Evolutionary conservation across 2,113 vertebrate genomes (phyloP).

Genomic region (Phyllostomus discolor): DNA sequence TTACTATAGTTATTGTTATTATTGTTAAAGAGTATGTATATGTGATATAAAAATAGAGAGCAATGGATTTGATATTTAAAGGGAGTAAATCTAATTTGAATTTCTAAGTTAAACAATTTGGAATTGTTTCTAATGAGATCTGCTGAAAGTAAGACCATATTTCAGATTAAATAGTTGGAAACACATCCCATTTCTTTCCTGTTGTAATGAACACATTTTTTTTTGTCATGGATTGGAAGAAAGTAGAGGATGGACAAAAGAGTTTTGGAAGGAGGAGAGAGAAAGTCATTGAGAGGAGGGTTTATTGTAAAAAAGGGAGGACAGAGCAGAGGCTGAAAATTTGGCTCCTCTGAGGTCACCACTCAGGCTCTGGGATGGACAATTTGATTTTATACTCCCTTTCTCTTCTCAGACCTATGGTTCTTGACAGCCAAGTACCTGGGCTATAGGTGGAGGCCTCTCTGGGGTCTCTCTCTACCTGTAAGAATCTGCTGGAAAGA

Average conservation of each 20-base stretch:
- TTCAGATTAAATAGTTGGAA: slow-evolving; percentile 51
- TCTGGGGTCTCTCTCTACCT: neutral
- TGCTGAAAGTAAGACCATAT: slow-evolving; percentile 2
- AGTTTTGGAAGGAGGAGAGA: neutral
- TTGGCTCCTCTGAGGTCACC: neutral
- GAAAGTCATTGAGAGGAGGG: neutral
- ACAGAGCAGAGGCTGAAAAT: neutral
- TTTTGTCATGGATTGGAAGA: neutral
- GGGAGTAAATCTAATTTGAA: neutral
- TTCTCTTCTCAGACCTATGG: neutral
- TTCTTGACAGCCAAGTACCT: slow-evolving; percentile 23
- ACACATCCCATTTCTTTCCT: slow-evolving; percentile 26
- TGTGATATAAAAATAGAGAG: slow-evolving; percentile 18
- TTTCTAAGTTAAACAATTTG: slow-evolving; percentile 46
- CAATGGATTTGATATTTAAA: slow-evolving; percentile 30
- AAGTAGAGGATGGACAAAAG: neutral
- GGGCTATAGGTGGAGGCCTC: neutral
- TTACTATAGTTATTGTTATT: neutral
- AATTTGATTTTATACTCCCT: neutral
- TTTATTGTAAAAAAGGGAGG: neutral
- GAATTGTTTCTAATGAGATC: slow-evolving; percentile 38
- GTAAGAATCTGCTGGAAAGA: neutral
- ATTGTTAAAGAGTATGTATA: slow-evolving; percentile 6
- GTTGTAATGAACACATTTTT: slow-evolving; percentile 35
- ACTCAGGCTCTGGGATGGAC: neutral